Conservation (phyloP, 1,140 invertebrate genomes). For the Cydia pomonella region DNA sequence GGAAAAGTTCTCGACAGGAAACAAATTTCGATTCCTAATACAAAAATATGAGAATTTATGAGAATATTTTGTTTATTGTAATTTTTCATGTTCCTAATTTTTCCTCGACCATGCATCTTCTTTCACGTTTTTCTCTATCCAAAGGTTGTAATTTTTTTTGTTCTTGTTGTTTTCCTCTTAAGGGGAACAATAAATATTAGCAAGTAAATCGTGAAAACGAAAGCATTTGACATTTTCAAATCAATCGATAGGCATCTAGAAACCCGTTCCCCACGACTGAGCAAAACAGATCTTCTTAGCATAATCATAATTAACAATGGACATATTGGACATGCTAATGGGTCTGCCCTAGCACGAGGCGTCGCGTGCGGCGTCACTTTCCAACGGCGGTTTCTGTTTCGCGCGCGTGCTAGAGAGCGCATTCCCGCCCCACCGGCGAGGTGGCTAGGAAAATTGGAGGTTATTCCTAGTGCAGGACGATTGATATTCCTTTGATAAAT, state of each 20-base stretch:
- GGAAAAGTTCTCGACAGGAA: no score
- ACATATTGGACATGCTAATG: conserved; percentile 57
- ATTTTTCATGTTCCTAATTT: no score
- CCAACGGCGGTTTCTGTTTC: conserved; percentile 66
- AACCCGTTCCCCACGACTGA: conserved; percentile 27
- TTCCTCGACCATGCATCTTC: no score
- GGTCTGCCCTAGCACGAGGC: conserved; percentile 47
- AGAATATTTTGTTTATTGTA: no score
- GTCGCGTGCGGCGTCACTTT: conserved; percentile 72
- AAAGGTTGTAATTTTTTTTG: not conserved
- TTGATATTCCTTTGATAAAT: not conserved
- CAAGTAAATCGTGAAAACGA: conserved; percentile 3
- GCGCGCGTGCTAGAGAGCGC: conserved; percentile 61
- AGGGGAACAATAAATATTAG: not conserved
- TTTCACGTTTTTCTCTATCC: no score
- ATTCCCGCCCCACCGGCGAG: conserved; percentile 53
- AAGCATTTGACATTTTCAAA: conserved; percentile 15
- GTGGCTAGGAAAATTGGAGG: not conserved
- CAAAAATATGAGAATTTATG: no score
- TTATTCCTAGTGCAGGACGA: not conserved
- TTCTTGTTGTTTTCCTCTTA: not conserved
- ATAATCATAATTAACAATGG: conserved; percentile 31
- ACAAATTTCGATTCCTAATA: no score
- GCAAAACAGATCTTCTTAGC: conserved; percentile 20
- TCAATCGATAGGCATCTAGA: conserved; percentile 29